phyloP scores from a whole-genome alignment of 2,113 vertebrate species.

The Apus apus region DNA sequence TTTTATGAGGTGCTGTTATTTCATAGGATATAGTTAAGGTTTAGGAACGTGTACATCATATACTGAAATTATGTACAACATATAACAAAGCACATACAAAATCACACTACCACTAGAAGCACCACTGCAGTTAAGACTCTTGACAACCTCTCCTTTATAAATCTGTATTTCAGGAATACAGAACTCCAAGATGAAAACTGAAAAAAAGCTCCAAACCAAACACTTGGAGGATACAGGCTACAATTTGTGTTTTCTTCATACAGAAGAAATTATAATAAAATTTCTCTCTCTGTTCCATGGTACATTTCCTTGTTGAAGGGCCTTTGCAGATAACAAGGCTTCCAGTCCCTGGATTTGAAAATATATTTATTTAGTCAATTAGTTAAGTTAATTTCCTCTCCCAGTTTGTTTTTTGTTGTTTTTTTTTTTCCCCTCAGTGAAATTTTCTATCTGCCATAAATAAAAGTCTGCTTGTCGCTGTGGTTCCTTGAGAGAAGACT shows the following conservation, averaged over 20 bases:
- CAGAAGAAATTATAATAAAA: background rate
- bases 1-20: slow-evolving; percentile 59
- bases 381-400: background rate
- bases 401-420: too few species aligned
- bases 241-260: background rate
- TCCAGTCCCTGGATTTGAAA: background rate
- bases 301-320: background rate
- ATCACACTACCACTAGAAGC: background rate
- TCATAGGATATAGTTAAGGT: slow-evolving; percentile 48
- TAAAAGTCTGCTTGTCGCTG: background rate
- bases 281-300: background rate
- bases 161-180: background rate
- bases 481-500: background rate
- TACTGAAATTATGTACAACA: slow-evolving; percentile 20
- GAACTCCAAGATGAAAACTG: background rate
- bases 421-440: background rate
- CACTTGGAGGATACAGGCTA: background rate
- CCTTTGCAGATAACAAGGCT: background rate
- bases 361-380: background rate
- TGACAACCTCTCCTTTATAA: slow-evolving; percentile 16
- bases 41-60: slow-evolving; percentile 45
- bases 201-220: background rate
- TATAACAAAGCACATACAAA: slow-evolving; percentile 49
- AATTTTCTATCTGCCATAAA: background rate
- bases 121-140: background rate